These are phyloP conservation scores for Apis florea DNA, from an alignment of 1,140 invertebrate genomes.

Conservation along the genomic window DNA sequence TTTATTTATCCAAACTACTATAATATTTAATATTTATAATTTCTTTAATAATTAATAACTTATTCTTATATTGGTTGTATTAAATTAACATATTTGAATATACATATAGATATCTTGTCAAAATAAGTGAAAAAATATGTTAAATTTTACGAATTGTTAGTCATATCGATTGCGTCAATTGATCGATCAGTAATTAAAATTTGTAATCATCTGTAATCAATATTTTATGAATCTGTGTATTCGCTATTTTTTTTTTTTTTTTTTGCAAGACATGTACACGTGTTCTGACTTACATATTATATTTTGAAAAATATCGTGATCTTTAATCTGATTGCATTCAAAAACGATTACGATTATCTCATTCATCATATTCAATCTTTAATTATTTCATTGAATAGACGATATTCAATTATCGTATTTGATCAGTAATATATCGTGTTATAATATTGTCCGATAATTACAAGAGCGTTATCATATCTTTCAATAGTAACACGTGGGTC, in stretches of 20 bases:
- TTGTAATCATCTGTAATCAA: neutral
- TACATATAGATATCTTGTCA: neutral
- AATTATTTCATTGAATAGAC: neutral
- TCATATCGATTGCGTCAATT: neutral
- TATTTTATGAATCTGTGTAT: neutral
- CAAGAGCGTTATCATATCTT: constrained; percentile 3
- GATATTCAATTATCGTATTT: neutral
- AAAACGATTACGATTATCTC: neutral
- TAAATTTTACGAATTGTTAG: no score
- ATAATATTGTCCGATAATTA: neutral
- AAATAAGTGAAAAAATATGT: neutral
- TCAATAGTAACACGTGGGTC: neutral
- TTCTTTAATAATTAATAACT: neutral
- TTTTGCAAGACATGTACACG: neutral
- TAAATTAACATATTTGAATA: neutral
- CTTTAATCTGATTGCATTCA: neutral
- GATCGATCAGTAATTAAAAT: neutral
- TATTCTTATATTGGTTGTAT: neutral
- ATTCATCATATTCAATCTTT: neutral
- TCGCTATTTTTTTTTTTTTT: no score
- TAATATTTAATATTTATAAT: neutral
- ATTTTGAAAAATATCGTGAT: neutral
- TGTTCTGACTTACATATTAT: neutral
- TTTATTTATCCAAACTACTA: neutral
- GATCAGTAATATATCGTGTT: neutral